Percentiles rank a stretch among this genome's conserved stretches.
phyloP scores from a whole-genome alignment of 1,140 invertebrate species.

The Diabrotica undecimpunctata region DNA sequence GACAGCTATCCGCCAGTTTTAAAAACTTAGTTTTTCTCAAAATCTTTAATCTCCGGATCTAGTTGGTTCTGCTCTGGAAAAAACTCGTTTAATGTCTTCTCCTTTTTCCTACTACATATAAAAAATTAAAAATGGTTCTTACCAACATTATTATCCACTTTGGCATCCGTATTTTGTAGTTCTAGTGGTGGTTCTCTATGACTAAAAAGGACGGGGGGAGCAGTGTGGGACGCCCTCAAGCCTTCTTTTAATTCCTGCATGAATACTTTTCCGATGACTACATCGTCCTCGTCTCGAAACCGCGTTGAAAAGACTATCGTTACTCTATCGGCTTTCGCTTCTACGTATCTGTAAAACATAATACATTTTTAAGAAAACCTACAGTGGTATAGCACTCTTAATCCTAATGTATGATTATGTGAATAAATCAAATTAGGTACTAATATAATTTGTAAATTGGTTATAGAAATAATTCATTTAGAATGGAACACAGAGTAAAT shows the following conservation, averaged over 20 bases:
- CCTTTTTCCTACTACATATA: no score
- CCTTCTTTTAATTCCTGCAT: conserved; percentile 99
- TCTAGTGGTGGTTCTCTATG: conserved; percentile 95
- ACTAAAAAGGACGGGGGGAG: conserved; percentile 85
- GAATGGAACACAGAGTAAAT: no score
- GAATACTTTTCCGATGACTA: conserved; percentile 98
- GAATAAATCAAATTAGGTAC: no score
- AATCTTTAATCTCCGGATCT: no score
- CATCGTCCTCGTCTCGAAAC: conserved; percentile 97
- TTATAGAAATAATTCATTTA: no score
- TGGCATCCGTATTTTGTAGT: conserved; percentile 88
- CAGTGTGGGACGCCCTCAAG: conserved; percentile 91
- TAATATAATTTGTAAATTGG: no score
- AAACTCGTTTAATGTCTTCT: no score
- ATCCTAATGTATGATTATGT: no score
- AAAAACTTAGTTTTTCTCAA: no score
- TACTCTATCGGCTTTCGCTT: conserved; percentile 95
- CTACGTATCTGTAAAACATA: conserved; percentile 78
- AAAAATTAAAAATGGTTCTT: neutral
- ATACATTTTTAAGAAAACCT: neutral
- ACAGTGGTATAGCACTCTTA: no score
- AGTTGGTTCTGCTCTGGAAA: no score
- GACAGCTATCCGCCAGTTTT: no score
- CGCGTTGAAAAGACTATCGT: conserved; percentile 99
- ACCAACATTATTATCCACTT: conserved; percentile 94